A percentile compares a stretch with the other conserved stretches of the same genome.
Evolutionary conservation across 1,140 invertebrate genomes (phyloP).

Genomic region (Drosophila serrata): DNA sequence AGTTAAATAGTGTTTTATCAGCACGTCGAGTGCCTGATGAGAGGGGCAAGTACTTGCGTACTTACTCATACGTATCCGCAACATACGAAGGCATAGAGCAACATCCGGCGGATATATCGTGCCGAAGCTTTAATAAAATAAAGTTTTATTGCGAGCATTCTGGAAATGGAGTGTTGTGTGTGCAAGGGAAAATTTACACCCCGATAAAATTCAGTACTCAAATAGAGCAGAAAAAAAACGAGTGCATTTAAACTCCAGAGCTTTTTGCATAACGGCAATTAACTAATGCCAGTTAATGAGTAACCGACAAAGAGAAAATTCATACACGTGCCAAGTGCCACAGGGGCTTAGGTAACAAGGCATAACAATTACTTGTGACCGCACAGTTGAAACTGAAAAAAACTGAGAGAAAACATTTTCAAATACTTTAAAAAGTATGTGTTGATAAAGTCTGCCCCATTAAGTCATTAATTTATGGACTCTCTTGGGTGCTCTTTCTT

Average conservation of each 20-base stretch:
- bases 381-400: constrained; percentile 1
- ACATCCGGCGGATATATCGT: constrained; percentile 48
- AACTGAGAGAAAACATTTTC: not conserved
- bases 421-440: constrained; percentile 8
- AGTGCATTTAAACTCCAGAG: constrained; percentile 1
- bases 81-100: constrained; percentile 2
- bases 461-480: constrained; percentile 4
- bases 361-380: constrained; percentile 12
- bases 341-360: constrained; percentile 16
- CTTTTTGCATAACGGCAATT: constrained; percentile 57
- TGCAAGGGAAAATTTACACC: constrained; percentile 14
- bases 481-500: not conserved
- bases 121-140: constrained; percentile 41
- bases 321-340: constrained; percentile 42
- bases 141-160: constrained; percentile 35
- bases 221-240: not conserved
- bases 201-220: constrained; percentile 9
- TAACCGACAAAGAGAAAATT: constrained; percentile 28
- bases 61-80: constrained; percentile 3
- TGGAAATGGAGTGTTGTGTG: constrained; percentile 1
- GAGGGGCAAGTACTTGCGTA: constrained; percentile 12
- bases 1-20: constrained; percentile 53
- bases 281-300: constrained; percentile 58
- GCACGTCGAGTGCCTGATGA: constrained; percentile 14
- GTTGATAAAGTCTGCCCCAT: constrained; percentile 1